These are phyloP conservation scores for Diloba caeruleocephala DNA, from an alignment of 2,888 invertebrate genomes.

Conservation along the genomic window DNA sequence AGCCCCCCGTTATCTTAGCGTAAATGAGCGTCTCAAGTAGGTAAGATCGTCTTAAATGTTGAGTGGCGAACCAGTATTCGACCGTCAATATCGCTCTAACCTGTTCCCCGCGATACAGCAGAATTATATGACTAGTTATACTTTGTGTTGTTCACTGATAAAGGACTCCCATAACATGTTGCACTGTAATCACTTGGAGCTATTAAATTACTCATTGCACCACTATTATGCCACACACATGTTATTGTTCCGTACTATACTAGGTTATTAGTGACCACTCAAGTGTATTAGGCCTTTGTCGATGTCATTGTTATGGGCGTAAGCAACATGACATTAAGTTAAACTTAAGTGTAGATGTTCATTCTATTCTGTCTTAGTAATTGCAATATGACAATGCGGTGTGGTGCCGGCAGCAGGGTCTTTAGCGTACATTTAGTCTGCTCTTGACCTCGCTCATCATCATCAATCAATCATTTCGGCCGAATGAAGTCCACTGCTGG, in stretches of 20 bases:
- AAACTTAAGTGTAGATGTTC: neutral
- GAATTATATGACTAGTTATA: conserved; percentile 3
- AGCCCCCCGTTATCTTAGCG: too few species aligned
- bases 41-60: too few species aligned
- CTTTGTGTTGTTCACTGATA: conserved; percentile 12
- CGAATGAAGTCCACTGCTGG: too few species aligned
- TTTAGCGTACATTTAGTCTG: too few species aligned
- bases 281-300: conserved; percentile 14
- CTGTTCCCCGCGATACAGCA: neutral
- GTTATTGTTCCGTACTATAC: conserved; percentile 19
- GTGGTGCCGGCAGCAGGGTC: too few species aligned
- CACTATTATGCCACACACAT: conserved; percentile 23
- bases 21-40: too few species aligned
- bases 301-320: neutral
- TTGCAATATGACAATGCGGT: too few species aligned
- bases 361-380: neutral
- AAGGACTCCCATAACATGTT: conserved; percentile 6
- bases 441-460: too few species aligned
- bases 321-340: neutral
- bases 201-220: conserved; percentile 20
- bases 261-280: conserved; percentile 40
- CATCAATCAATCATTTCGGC: too few species aligned
- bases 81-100: neutral
- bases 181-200: conserved; percentile 26
- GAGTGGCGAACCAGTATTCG: too few species aligned